Conservation (phyloP, 2,113 vertebrate species). For the Pachycephala philippinensis region DNA sequence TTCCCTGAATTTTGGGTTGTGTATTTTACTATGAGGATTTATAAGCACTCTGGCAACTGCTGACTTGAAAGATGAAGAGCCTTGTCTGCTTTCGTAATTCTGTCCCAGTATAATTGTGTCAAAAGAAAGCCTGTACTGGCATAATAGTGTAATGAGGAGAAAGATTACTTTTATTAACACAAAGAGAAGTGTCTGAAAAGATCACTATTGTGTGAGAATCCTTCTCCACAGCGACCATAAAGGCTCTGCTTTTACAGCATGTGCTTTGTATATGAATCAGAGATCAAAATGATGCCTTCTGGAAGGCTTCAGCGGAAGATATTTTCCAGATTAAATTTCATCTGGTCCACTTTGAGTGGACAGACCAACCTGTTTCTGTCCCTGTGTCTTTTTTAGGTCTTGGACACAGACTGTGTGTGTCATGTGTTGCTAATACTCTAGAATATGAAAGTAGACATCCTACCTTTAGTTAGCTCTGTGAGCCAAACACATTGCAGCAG, state of each 20-base stretch:
- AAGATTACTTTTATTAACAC: background rate
- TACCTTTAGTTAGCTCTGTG: background rate
- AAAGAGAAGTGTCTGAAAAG: background rate
- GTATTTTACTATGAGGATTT: background rate
- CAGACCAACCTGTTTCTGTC: background rate
- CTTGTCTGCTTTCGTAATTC: background rate
- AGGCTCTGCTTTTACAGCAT: background rate
- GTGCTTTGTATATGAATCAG: background rate
- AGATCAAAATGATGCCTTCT: background rate
- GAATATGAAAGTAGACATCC: background rate
- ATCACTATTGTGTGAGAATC: background rate
- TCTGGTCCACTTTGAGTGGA: background rate
- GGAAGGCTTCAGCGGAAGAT: background rate
- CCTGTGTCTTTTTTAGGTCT: background rate
- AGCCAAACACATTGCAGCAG: background rate
- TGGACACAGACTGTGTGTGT: background rate
- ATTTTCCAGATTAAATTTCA: background rate
- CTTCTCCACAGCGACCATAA: background rate
- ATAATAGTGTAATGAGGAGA: background rate
- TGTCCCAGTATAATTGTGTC: background rate
- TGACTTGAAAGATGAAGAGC: background rate
- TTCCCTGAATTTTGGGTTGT: background rate
- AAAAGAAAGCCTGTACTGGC: background rate
- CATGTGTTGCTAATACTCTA: background rate
- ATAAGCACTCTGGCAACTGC: background rate